A percentile compares a stretch with the other conserved stretches of the same genome.
These are phyloP conservation scores for Lasioglossum morio DNA, from an alignment of 2,888 invertebrate genomes.

Conservation along the genomic window DNA sequence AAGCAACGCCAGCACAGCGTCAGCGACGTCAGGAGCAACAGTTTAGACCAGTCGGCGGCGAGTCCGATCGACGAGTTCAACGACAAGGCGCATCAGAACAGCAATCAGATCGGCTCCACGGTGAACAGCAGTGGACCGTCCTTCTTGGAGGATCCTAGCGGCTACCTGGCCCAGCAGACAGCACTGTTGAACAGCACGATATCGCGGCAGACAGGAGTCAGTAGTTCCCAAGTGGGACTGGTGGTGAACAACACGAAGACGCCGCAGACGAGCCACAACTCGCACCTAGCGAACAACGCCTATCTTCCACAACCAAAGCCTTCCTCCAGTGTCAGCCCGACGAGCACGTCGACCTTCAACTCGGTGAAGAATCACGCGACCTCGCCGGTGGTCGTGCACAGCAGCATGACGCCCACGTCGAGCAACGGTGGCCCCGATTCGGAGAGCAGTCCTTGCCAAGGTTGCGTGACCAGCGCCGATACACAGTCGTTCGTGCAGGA, in stretches of 20 bases:
- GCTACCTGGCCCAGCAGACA: slow-evolving; percentile 96
- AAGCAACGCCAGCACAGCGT: slow-evolving; percentile 78
- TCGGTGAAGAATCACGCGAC: slow-evolving; percentile 81
- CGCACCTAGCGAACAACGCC: slow-evolving; percentile 60
- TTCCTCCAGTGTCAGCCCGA: slow-evolving; percentile 80
- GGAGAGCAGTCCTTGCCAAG: slow-evolving; percentile 78
- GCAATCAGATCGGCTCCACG: slow-evolving; percentile 71
- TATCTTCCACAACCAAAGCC: slow-evolving; percentile 82
- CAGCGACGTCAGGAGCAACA: slow-evolving; percentile 64
- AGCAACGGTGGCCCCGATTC: slow-evolving; percentile 76
- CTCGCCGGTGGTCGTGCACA: slow-evolving; percentile 82
- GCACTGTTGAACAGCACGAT: slow-evolving; percentile 93
- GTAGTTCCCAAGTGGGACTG: slow-evolving; percentile 80
- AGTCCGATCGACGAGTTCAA: slow-evolving; percentile 79
- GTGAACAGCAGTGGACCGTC: slow-evolving; percentile 87
- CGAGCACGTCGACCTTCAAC: slow-evolving; percentile 75
- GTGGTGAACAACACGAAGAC: slow-evolving; percentile 71
- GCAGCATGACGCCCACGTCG: slow-evolving; percentile 81
- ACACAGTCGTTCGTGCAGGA: slow-evolving; percentile 79
- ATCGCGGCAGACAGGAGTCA: slow-evolving; percentile 87
- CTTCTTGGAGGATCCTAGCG: slow-evolving; percentile 96
- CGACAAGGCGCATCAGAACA: slow-evolving; percentile 77
- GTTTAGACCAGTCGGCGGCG: slow-evolving; percentile 74
- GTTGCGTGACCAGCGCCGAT: slow-evolving; percentile 80
- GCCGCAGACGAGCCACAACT: slow-evolving; percentile 67